These are phyloP conservation scores for Eustalomyia histrio DNA, from an alignment of 2,888 invertebrate genomes.

Conservation along the genomic window DNA sequence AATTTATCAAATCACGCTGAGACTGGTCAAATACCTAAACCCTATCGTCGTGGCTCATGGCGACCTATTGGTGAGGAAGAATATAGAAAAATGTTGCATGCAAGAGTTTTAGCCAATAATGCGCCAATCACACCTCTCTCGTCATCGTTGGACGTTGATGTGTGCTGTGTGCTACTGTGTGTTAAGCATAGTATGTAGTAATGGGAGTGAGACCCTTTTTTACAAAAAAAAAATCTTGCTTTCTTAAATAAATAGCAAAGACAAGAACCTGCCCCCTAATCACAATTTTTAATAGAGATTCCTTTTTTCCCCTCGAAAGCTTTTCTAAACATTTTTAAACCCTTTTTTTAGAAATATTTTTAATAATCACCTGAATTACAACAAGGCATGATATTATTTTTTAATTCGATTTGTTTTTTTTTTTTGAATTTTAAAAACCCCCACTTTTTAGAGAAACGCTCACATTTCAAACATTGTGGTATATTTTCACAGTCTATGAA, in stretches of 20 bases:
- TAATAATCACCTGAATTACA: not conserved
- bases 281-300: not conserved
- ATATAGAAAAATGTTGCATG: conserved; percentile 78
- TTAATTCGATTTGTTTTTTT: not conserved
- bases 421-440: too few relatives aligned
- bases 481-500: too few relatives aligned
- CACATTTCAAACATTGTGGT: too few relatives aligned
- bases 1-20: conserved; percentile 96
- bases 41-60: conserved; percentile 95
- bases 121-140: conserved; percentile 67
- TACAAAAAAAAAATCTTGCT: conserved; percentile 19
- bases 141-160: conserved; percentile 69
- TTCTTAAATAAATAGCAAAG: not conserved
- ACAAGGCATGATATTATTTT: not conserved
- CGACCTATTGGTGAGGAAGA: conserved; percentile 87
- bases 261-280: not conserved
- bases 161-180: conserved; percentile 79
- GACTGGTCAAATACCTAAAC: conserved; percentile 97
- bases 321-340: too few relatives aligned
- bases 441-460: too few relatives aligned
- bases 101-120: conserved; percentile 74
- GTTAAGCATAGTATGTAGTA: conserved; percentile 79
- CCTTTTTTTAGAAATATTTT: not conserved
- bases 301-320: conserved; percentile 1
- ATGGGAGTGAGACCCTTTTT: conserved; percentile 63